Evolutionary conservation across 2,797 vertebrate species (phyloP).

Genomic region (Poeciliopsis infans): DNA sequence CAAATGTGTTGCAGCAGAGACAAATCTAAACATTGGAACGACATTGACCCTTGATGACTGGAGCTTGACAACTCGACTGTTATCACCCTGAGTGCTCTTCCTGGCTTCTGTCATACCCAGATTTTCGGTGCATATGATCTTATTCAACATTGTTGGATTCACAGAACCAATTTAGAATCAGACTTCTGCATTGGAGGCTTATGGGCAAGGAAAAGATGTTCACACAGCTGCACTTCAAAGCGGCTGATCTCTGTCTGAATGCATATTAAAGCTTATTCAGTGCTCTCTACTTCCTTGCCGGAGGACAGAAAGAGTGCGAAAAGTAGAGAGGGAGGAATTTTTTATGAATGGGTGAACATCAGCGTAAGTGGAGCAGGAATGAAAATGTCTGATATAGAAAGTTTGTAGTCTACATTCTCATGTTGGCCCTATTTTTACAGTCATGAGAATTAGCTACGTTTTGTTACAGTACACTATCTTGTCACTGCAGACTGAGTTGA

Average conservation of each 20-base stretch:
- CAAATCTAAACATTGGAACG: background rate
- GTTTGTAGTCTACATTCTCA: background rate
- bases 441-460: constrained; percentile 2
- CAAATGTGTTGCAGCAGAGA: background rate
- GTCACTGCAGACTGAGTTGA: background rate
- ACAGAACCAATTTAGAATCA: constrained; percentile 58
- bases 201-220: constrained; percentile 55
- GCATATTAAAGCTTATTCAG: constrained; percentile 57
- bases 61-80: background rate
- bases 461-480: background rate
- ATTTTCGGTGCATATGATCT: constrained; percentile 32
- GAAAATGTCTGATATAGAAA: constrained; percentile 15
- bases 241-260: constrained; percentile 48
- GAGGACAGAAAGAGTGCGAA: constrained; percentile 30
- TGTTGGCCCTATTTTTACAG: background rate
- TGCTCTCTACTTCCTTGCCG: constrained; percentile 55
- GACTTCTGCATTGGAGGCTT: constrained; percentile 32
- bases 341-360: constrained; percentile 54
- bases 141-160: constrained; percentile 37
- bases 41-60: background rate
- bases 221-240: constrained; percentile 55
- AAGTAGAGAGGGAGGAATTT: constrained; percentile 26
- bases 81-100: constrained; percentile 35
- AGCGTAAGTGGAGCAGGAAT: constrained; percentile 48
- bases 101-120: constrained; percentile 37